A percentile compares a stretch with the other conserved stretches of the same genome.
These are phyloP conservation scores for Verasper variegatus DNA, from an alignment of 2,113 vertebrate genomes.

Conservation along the genomic window DNA sequence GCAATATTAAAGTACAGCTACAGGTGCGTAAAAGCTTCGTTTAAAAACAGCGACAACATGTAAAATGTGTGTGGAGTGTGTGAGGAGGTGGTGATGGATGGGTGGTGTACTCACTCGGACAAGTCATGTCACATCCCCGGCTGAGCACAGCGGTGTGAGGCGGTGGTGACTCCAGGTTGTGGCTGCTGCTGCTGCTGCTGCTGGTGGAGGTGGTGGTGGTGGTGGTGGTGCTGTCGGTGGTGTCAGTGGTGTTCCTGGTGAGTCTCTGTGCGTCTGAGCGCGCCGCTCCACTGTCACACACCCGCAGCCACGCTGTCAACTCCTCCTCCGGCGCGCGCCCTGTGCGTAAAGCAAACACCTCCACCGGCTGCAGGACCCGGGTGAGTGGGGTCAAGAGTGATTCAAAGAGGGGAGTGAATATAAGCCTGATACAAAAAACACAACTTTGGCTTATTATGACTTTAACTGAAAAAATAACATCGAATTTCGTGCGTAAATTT, in stretches of 20 bases:
- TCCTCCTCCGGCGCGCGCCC: conserved; percentile 78
- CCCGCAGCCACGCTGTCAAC: conserved; percentile 60
- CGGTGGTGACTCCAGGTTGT: conserved; percentile 64
- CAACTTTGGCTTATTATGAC: neutral
- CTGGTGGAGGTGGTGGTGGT: conserved; percentile 19
- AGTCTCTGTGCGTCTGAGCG: conserved; percentile 57
- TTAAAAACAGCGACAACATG: neutral
- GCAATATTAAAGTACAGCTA: conserved; percentile 23
- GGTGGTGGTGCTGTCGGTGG: conserved; percentile 12
- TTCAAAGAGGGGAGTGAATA: neutral
- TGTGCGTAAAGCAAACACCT: conserved; percentile 61
- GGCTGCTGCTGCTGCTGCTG: neutral
- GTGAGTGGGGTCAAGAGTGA: conserved; percentile 54
- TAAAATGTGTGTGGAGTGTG: neutral
- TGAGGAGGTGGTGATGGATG: conserved; percentile 43
- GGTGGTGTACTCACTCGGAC: conserved; percentile 76
- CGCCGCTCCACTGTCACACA: conserved; percentile 65
- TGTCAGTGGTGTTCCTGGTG: conserved; percentile 12
- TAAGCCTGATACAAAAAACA: neutral
- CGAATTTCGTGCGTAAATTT: neutral
- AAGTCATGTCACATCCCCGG: conserved; percentile 78
- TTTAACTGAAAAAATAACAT: neutral
- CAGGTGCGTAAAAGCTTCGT: conserved; percentile 39
- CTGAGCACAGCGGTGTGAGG: conserved; percentile 55
- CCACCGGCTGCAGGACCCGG: conserved; percentile 44